These are phyloP conservation scores for Leucania comma DNA, from an alignment of 2,888 invertebrate genomes.

Conservation along the genomic window DNA sequence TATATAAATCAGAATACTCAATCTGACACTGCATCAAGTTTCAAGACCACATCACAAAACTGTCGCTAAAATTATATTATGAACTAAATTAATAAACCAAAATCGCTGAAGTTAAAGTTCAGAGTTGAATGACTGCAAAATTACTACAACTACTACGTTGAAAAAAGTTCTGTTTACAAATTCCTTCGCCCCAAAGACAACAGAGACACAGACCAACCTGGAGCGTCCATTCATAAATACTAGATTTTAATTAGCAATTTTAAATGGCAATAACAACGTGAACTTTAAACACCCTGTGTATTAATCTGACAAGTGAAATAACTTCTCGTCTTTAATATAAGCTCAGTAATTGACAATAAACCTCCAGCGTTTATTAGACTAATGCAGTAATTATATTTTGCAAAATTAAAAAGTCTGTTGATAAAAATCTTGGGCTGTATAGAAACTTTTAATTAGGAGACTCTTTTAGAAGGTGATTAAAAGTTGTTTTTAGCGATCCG, in stretches of 20 bases:
- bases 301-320: slow-evolving; percentile 15
- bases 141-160: slow-evolving; percentile 4
- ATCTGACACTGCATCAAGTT: background rate
- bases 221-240: slow-evolving; percentile 38
- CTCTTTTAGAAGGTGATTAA: slow-evolving; percentile 48
- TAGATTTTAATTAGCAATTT: slow-evolving; percentile 38
- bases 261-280: slow-evolving; percentile 7
- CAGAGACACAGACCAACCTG: background rate
- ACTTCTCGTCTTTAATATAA: slow-evolving; percentile 17
- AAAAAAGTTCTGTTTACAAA: background rate
- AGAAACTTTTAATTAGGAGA: slow-evolving; percentile 61
- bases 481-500: slow-evolving; percentile 32
- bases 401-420: slow-evolving; percentile 44
- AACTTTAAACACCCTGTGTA: slow-evolving; percentile 6
- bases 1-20: background rate
- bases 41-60: slow-evolving; percentile 9
- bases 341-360: slow-evolving; percentile 2
- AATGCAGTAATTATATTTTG: slow-evolving; percentile 33
- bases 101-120: background rate
- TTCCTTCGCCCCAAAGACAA: slow-evolving; percentile 3
- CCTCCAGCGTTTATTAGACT: slow-evolving; percentile 4
- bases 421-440: slow-evolving; percentile 38
- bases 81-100: slow-evolving; percentile 24
- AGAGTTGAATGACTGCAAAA: slow-evolving; percentile 28
- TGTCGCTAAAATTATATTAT: slow-evolving; percentile 10